These are phyloP conservation scores for Macaria notata DNA, from an alignment of 2,888 invertebrate genomes.

Conservation along the genomic window DNA sequence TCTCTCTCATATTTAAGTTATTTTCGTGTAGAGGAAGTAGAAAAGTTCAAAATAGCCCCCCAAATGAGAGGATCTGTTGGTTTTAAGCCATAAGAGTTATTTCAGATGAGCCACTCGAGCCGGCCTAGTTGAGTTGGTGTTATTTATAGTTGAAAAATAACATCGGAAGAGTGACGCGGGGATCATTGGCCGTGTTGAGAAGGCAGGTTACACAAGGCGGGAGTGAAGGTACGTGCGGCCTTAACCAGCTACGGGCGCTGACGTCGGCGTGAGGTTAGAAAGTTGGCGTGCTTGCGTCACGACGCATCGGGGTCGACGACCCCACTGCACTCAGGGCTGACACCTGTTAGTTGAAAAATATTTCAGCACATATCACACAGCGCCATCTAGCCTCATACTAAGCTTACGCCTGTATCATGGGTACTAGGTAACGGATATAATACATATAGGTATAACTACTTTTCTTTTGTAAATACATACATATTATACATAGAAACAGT, in stretches of 20 bases:
- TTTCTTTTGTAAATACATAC: too few relatives aligned
- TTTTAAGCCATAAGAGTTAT: slow-evolving; percentile 3
- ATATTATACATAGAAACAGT: too few relatives aligned
- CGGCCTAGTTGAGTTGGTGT: slow-evolving; percentile 20
- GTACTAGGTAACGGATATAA: too few relatives aligned
- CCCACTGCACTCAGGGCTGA: slow-evolving; percentile 45
- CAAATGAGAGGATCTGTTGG: too few relatives aligned
- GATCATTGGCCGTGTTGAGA: slow-evolving; percentile 41
- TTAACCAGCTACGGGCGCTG: slow-evolving; percentile 70
- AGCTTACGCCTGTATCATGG: too few relatives aligned
- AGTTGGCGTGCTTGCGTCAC: slow-evolving; percentile 79
- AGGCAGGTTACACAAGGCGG: slow-evolving; percentile 26
- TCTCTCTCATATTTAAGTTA: too few relatives aligned
- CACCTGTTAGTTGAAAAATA: too few relatives aligned
- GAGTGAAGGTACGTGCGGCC: slow-evolving; percentile 60
- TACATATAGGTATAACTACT: too few relatives aligned
- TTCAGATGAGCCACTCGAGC: slow-evolving; percentile 13
- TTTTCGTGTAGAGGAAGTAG: too few relatives aligned
- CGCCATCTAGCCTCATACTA: too few relatives aligned
- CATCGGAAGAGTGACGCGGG: slow-evolving; percentile 24
- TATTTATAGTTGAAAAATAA: slow-evolving; percentile 30
- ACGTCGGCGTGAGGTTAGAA: slow-evolving; percentile 73
- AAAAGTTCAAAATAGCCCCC: too few relatives aligned
- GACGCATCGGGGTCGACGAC: slow-evolving; percentile 65
- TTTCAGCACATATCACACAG: too few relatives aligned